A percentile compares a stretch with the other conserved stretches of the same genome.
Evolutionary conservation across 2,888 invertebrate species (phyloP).

Genomic region (Helicoverpa assulta): DNA sequence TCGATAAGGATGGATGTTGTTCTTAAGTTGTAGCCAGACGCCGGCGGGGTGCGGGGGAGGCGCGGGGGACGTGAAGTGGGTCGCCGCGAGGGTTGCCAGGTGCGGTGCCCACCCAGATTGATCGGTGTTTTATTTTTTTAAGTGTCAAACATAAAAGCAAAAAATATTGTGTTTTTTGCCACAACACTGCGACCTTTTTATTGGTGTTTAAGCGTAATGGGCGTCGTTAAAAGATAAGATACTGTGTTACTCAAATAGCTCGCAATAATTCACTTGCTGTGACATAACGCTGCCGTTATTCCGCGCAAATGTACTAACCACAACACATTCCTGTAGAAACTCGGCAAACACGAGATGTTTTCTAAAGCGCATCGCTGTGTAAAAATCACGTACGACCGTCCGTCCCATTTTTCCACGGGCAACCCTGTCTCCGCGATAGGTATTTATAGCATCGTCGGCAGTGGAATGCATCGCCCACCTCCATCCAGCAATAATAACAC

Average conservation of each 20-base stretch:
- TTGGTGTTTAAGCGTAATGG: conserved; percentile 30
- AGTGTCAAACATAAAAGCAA: conserved; percentile 46
- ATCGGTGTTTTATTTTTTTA: conserved; percentile 52
- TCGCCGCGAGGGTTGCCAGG: conserved; percentile 67
- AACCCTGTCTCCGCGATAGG: conserved; percentile 66
- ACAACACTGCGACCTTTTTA: conserved; percentile 39
- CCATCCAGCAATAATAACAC: conserved; percentile 77
- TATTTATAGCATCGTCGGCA: conserved; percentile 74
- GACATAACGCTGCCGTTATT: neutral
- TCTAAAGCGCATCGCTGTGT: conserved; percentile 5
- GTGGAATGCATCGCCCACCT: conserved; percentile 82
- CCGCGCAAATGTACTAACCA: neutral
- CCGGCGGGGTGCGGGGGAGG: conserved; percentile 50
- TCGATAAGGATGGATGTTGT: conserved; percentile 71
- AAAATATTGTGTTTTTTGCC: conserved; percentile 35
- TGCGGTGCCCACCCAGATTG: conserved; percentile 49
- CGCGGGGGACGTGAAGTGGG: conserved; percentile 68
- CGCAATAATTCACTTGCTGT: conserved; percentile 15
- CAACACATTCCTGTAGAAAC: neutral
- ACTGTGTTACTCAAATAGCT: conserved; percentile 3
- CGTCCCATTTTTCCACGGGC: conserved; percentile 57
- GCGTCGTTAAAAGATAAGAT: conserved; percentile 32
- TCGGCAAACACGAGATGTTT: conserved; percentile 14
- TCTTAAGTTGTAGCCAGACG: conserved; percentile 64
- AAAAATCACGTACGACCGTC: conserved; percentile 23